Percentiles rank a stretch among this genome's conserved stretches.
phyloP scores from a whole-genome alignment of 1,140 invertebrate genomes.

The Eumeta japonica region DNA sequence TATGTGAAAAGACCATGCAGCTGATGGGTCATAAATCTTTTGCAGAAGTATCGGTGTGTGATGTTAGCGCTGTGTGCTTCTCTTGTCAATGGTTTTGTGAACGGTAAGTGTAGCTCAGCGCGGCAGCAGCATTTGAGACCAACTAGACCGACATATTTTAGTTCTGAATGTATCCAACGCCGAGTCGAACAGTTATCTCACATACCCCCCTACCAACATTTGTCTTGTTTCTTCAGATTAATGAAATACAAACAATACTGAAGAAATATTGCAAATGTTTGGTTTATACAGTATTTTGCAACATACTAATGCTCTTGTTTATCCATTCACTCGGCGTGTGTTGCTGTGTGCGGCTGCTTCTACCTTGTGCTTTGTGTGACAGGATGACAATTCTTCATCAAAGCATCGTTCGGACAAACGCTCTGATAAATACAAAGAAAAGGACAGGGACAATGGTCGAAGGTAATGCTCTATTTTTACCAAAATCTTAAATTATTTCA shows the following conservation, averaged over 20 bases:
- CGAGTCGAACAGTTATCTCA: slow-evolving; percentile 26
- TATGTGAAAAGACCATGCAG: slow-evolving; percentile 37
- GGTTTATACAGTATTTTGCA: slow-evolving; percentile 32
- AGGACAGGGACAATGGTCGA: slow-evolving; percentile 34
- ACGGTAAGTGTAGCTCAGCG: slow-evolving; percentile 56
- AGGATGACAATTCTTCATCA: slow-evolving; percentile 57
- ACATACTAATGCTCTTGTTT: slow-evolving; percentile 56
- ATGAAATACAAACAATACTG: slow-evolving; percentile 15
- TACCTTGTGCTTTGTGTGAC: slow-evolving; percentile 62
- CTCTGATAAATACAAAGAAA: slow-evolving; percentile 53
- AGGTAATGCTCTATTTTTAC: slow-evolving; percentile 30
- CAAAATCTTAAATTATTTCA: too few species aligned
- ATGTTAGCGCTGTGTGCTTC: slow-evolving; percentile 56
- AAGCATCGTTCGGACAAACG: slow-evolving; percentile 57
- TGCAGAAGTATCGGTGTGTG: slow-evolving; percentile 59
- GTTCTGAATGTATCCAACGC: slow-evolving; percentile 29
- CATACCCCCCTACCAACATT: too few species aligned
- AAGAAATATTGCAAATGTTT: slow-evolving; percentile 34
- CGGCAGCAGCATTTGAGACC: too few species aligned
- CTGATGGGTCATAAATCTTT: slow-evolving; percentile 60
- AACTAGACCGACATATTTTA: slow-evolving; percentile 26
- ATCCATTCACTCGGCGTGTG: slow-evolving; percentile 58
- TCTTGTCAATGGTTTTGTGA: slow-evolving; percentile 54
- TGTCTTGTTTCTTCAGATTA: slow-evolving; percentile 36
- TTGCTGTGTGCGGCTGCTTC: slow-evolving; percentile 57